phyloP scores from a whole-genome alignment of 2,113 vertebrate species.

The Scortum barcoo region DNA sequence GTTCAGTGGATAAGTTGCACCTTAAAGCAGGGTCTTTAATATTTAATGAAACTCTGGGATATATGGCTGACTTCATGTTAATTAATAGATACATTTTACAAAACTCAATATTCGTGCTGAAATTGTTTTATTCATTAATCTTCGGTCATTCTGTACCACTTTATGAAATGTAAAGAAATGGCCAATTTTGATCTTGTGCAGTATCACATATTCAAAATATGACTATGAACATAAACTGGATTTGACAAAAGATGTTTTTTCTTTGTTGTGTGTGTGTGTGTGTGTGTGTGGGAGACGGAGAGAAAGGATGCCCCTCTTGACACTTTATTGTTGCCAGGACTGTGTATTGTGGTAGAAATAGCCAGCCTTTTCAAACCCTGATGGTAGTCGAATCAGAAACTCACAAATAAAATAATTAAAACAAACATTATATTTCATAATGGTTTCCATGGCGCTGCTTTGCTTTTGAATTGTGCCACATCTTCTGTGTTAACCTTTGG shows the following conservation, averaged over 20 bases:
- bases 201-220: not conserved
- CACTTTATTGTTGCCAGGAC: slow-evolving; percentile 30
- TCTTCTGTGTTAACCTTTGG: not conserved
- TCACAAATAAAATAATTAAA: not conserved
- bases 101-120: not conserved
- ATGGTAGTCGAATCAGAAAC: not conserved
- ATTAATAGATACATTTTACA: not conserved
- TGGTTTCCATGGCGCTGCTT: not conserved
- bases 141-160: too few species aligned
- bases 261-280: slow-evolving; percentile 17
- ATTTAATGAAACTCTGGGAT: not conserved
- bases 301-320: slow-evolving; percentile 28
- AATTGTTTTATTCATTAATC: not conserved
- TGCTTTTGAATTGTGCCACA: not conserved
- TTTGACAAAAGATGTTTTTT: slow-evolving; percentile 6
- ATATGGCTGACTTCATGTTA: not conserved
- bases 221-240: not conserved
- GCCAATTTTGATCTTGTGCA: not conserved
- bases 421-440: not conserved
- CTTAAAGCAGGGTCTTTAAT: not conserved
- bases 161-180: not conserved
- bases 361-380: not conserved
- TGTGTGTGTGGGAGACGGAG: slow-evolving; percentile 13
- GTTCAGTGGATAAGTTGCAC: not conserved
- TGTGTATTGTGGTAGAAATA: slow-evolving; percentile 17